phyloP scores from a whole-genome alignment of 2,888 invertebrate genomes.

The Macrophya alboannulata region DNA sequence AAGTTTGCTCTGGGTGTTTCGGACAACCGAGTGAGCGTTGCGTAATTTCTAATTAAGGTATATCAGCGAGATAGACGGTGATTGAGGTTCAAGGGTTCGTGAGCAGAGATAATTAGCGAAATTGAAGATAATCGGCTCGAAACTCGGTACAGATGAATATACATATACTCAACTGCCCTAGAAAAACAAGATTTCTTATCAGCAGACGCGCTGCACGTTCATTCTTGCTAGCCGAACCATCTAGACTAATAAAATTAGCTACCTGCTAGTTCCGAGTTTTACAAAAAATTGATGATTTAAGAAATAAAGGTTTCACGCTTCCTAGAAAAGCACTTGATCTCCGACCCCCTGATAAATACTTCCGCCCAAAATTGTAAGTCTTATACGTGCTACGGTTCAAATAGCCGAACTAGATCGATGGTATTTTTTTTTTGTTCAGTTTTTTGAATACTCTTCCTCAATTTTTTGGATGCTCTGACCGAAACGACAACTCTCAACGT shows the following conservation, averaged over 20 bases:
- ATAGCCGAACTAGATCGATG: no score
- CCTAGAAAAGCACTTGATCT: background rate
- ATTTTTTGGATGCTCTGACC: background rate
- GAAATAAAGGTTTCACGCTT: background rate
- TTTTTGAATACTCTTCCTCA: background rate
- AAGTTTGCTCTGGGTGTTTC: slow-evolving; percentile 23
- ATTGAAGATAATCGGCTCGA: slow-evolving; percentile 17
- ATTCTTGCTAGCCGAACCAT: background rate
- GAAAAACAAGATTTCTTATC: background rate
- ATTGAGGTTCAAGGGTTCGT: slow-evolving; percentile 24
- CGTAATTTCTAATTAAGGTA: slow-evolving; percentile 13
- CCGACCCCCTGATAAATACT: background rate
- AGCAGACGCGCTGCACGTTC: background rate
- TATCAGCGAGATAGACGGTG: background rate
- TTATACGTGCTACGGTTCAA: background rate
- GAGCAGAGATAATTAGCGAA: background rate
- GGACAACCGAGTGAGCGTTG: background rate
- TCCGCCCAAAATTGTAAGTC: background rate
- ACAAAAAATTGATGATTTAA: background rate
- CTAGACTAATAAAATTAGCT: background rate
- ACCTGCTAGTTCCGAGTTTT: background rate
- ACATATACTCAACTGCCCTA: background rate
- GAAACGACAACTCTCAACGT: background rate
- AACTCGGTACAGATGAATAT: slow-evolving; percentile 21
- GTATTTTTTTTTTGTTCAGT: no score